A percentile compares a stretch with the other conserved stretches of the same genome.
phyloP scores from a whole-genome alignment of 2,113 vertebrate species.

The Pollimyrus isidori region DNA sequence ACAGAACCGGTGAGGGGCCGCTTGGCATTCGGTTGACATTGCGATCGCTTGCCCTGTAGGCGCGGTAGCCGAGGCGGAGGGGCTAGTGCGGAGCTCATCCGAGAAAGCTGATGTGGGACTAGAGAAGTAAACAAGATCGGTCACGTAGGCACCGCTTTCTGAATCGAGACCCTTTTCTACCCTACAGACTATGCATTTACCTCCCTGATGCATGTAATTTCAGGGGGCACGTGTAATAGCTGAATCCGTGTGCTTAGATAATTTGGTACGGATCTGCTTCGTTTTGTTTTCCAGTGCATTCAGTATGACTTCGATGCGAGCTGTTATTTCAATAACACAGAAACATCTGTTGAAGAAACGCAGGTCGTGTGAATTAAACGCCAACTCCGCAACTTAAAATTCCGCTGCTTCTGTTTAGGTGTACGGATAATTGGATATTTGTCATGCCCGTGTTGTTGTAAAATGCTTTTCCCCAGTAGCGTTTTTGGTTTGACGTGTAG shows the following conservation, averaged over 20 bases:
- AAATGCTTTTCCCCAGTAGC: not conserved
- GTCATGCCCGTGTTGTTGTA: not conserved
- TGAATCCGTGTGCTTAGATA: not conserved
- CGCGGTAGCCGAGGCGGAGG: not conserved
- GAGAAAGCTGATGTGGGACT: not conserved
- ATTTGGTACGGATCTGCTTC: not conserved
- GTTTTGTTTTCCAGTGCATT: not conserved
- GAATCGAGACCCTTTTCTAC: constrained; percentile 7
- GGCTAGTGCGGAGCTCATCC: not conserved
- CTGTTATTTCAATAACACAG: not conserved
- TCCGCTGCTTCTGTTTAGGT: not conserved
- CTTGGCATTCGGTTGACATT: not conserved
- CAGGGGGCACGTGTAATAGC: not conserved
- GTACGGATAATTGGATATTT: not conserved
- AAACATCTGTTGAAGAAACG: not conserved
- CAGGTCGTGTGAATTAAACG: not conserved
- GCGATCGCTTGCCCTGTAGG: not conserved
- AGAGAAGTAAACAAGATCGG: constrained; percentile 42
- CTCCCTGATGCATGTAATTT: not conserved
- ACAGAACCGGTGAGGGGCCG: constrained; percentile 49
- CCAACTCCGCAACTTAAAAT: not conserved
- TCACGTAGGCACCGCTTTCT: constrained; percentile 40
- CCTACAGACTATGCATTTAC: not conserved
- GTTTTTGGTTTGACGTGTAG: not conserved
- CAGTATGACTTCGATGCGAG: not conserved